Evolutionary conservation across 1,140 invertebrate genomes (phyloP), one percentile per base, ranked within the genome.

Genomic region (Eumeta japonica): DNA sequence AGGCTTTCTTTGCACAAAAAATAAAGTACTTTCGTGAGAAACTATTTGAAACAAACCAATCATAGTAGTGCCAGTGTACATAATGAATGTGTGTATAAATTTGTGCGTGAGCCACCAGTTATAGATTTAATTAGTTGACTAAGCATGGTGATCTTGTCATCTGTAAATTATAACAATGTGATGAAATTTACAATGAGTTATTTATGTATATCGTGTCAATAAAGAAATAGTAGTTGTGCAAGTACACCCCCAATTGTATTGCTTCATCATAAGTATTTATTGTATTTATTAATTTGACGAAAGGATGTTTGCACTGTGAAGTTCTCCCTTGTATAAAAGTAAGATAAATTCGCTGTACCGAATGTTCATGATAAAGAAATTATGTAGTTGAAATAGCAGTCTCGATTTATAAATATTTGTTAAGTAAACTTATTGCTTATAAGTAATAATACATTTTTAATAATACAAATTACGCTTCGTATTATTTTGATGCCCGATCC

Each of bases 1-100:
- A 98, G 76, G 87, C 86, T n/a, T 97, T 88, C 65, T 97, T 97
- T 81, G 92, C 94, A 57, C 88, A 89, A 70, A 92, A 91, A 79
- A 89, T 92, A 36, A 90, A 90, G 76, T 83, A 80, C 70, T 82
- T 92, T 59, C 82, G 89, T 56, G 88, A 90, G 73, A 89, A 87
- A 61, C 76, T 88, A 43, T 84, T 82, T 48, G 85, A 88, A 70
- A 68, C 66, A 36, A 77, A 73, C 45, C 71, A 73, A 67, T 77
- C n/a, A n/a, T 65, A 58, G 51, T 37, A 60, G 62, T 66, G 61
- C 47, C 46, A 58, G 61, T 62, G 60, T 55, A 53, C 45, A 52
- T 44, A 43, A 46, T 37, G 45, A 19, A 28, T 39, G 28, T 33
- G 13, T 27, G n/a, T 33, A 20, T 39, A 38, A 48, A 42, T 49